Evolutionary conservation across 92 coral and sea anemone species (phyloP).

Genomic region (Phenganax marumi): DNA sequence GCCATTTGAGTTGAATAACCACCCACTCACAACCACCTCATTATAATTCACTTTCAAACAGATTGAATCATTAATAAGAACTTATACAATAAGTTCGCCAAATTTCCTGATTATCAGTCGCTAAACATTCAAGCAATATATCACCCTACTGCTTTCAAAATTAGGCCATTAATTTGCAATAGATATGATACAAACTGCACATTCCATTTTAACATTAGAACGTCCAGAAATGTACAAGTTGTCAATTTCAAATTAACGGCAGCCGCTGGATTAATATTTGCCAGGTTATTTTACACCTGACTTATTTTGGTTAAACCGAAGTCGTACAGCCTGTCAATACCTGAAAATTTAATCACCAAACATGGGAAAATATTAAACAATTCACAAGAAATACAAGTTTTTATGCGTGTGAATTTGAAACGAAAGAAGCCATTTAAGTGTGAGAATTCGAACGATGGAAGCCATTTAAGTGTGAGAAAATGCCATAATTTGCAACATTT

Average conservation of each 20-base stretch:
- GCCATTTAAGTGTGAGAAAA: background rate
- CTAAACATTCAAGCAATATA: too few relatives aligned
- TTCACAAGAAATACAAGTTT: too few relatives aligned
- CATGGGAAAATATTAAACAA: background rate
- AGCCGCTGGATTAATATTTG: background rate
- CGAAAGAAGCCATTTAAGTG: background rate
- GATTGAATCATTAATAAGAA: background rate
- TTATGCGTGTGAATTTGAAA: background rate
- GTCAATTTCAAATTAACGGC: constrained; percentile 20
- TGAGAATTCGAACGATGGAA: background rate
- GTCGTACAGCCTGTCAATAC: background rate
- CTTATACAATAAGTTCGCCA: too few relatives aligned
- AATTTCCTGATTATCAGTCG: too few relatives aligned
- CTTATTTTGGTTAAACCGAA: background rate
- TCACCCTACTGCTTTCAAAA: background rate
- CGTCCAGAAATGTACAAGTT: background rate
- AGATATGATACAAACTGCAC: background rate
- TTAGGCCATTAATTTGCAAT: constrained; percentile 6
- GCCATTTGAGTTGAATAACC: background rate
- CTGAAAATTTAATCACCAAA: background rate
- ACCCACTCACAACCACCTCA: background rate
- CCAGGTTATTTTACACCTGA: background rate
- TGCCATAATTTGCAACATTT: background rate
- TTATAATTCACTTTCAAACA: background rate
- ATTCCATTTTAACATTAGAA: background rate